Conservation (phyloP, 2,113 vertebrate genomes). For the Mastomys coucha region DNA sequence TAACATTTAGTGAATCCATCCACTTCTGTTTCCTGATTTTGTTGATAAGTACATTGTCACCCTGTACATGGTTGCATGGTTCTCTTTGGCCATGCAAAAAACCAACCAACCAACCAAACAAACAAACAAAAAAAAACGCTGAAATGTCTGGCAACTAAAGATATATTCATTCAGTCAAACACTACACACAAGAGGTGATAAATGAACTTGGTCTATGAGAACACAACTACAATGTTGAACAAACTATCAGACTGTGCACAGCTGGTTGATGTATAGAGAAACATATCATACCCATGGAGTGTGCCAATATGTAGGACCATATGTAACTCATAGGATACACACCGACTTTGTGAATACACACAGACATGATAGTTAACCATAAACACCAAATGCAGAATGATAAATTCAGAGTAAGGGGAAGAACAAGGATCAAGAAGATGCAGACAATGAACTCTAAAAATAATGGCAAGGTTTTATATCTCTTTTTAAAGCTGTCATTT, state of each 20-base stretch:
- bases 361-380: background rate
- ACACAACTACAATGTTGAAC: background rate
- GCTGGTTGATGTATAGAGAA: background rate
- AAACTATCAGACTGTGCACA: background rate
- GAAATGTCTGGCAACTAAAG: background rate
- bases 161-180: background rate
- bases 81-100: background rate
- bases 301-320: background rate
- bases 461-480: background rate
- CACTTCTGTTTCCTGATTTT: background rate
- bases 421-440: background rate
- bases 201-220: background rate
- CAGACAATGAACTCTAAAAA: background rate
- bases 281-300: background rate
- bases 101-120: too few species aligned
- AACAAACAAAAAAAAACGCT: background rate
- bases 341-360: background rate
- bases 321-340: background rate
- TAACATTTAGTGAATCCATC: background rate
- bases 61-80: background rate
- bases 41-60: background rate
- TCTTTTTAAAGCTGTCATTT: background rate
- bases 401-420: background rate
- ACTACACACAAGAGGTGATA: background rate
- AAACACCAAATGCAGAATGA: background rate